Conservation (phyloP, 2,888 invertebrate genomes). For the Atethmia centrago region DNA sequence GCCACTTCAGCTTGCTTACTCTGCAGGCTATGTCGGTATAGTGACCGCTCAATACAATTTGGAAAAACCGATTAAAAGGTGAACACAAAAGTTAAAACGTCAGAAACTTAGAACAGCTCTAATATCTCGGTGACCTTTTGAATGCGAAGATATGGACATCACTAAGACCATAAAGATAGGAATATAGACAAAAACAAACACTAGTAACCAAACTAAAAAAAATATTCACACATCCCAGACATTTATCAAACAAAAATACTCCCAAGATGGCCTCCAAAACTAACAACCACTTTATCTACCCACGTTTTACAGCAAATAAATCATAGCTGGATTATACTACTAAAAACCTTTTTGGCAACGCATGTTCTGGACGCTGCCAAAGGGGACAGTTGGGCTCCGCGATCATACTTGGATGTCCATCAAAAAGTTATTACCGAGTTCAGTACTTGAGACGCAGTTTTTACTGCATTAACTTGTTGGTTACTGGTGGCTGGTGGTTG, state of each 20-base stretch:
- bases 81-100: not conserved
- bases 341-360: conserved; percentile 69
- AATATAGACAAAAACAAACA: not conserved
- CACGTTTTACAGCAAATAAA: conserved; percentile 60
- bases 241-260: conserved; percentile 28
- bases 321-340: conserved; percentile 59
- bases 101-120: not conserved
- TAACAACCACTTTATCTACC: conserved; percentile 41
- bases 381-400: conserved; percentile 65
- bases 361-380: conserved; percentile 69
- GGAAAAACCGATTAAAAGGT: not conserved
- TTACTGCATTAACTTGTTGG: conserved; percentile 63
- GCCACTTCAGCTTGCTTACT: too few species aligned
- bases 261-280: conserved; percentile 14
- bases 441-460: conserved; percentile 60
- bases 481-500: conserved; percentile 21
- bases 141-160: not conserved
- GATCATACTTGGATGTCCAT: conserved; percentile 75
- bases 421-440: conserved; percentile 68
- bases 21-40: too few species aligned
- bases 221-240: not conserved
- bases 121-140: not conserved
- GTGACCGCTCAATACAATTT: too few species aligned
- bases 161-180: not conserved
- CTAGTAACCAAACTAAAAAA: not conserved